Evolutionary conservation across 2,113 vertebrate genomes (phyloP).

Genomic region (rat (Rattus norvegicus)): GRCr8 NC_086020.1:76178501-76179000

Average conservation of each 20-base stretch:
- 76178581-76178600: constrained; percentile 51
- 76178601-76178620: constrained; percentile 29
- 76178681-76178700: constrained; percentile 47
- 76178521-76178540: constrained; percentile 64
- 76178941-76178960: too few species aligned
- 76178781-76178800: constrained; percentile 18
- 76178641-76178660: constrained; percentile 58
- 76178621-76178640: constrained; percentile 49
- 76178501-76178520: constrained; percentile 42
- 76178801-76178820: background rate
- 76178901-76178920: background rate
- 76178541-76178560: constrained; percentile 70
- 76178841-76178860: background rate
- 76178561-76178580: constrained; percentile 58
- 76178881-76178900: background rate
- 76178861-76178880: background rate
- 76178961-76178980: background rate
- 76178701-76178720: background rate
- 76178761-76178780: background rate
- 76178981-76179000: background rate
- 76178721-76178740: background rate
- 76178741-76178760: background rate
- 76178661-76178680: constrained; percentile 63
- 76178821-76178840: background rate
- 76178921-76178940: background rate